A percentile compares a stretch with the other conserved stretches of the same genome.
phyloP scores from a whole-genome alignment of 2,797 vertebrate genomes.

The Notoglanidium macrostoma region DNA sequence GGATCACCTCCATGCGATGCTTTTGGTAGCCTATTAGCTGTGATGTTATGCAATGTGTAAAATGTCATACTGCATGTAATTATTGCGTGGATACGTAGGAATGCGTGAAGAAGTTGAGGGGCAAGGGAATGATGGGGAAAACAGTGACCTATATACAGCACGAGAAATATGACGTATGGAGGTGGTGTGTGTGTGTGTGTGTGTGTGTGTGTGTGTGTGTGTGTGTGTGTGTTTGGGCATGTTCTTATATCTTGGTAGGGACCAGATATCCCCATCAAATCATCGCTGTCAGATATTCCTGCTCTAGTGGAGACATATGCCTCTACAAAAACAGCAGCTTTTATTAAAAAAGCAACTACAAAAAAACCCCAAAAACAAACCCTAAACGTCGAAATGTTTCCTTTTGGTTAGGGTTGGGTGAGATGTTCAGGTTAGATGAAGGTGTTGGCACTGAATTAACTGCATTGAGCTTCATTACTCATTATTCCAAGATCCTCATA shows the following conservation, averaged over 20 bases:
- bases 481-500: background rate
- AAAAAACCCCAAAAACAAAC: background rate
- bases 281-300: background rate
- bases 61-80: background rate
- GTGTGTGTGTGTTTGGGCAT: background rate
- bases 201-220: background rate
- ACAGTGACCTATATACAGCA: conserved; percentile 51
- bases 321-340: background rate
- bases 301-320: too few relatives aligned
- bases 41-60: background rate
- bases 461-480: background rate
- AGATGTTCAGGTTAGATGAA: background rate
- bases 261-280: background rate
- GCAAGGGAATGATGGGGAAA: background rate
- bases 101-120: background rate
- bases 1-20: background rate
- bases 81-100: background rate
- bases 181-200: conserved; percentile 11
- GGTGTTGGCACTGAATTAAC: background rate
- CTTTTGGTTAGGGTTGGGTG: background rate
- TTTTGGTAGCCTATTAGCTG: background rate
- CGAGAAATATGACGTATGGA: conserved; percentile 35
- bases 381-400: background rate
- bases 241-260: background rate
- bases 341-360: background rate